Evolutionary conservation across 2,113 vertebrate species (phyloP).

Genomic region (Vulpes lagopus): DNA sequence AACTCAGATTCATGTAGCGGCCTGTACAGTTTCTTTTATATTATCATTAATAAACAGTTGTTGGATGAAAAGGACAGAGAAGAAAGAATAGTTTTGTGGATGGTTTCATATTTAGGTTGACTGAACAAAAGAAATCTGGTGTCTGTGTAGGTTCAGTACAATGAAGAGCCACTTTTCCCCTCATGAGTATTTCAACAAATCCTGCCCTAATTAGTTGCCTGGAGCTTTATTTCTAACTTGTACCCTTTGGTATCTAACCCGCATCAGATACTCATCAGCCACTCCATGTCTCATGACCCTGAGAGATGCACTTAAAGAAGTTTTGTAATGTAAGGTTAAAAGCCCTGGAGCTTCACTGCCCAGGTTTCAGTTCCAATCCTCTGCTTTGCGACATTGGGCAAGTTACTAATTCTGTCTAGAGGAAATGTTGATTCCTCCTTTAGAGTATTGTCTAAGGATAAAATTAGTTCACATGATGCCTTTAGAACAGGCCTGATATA

Average conservation of each 20-base stretch:
- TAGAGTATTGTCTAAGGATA: neutral
- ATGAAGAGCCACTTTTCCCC: neutral
- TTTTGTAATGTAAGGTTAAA: neutral
- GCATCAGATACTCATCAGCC: neutral
- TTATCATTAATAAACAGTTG: neutral
- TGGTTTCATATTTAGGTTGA: neutral
- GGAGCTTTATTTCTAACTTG: conserved; percentile 38
- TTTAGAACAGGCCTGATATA: neutral
- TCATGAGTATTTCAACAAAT: neutral
- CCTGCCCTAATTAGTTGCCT: neutral
- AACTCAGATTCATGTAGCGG: neutral
- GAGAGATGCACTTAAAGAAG: neutral
- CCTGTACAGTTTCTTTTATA: neutral
- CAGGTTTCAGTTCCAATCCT: neutral
- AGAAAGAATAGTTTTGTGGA: neutral
- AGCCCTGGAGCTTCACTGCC: neutral
- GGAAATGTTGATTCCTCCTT: neutral
- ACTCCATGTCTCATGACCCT: neutral
- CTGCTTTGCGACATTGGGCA: neutral
- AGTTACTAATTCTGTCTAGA: neutral
- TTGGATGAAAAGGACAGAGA: neutral
- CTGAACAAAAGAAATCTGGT: neutral
- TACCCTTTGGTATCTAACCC: neutral
- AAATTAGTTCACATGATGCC: neutral
- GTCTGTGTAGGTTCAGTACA: neutral